Conservation (phyloP, 1,140 invertebrate species). For the Eumaeus atala region DNA sequence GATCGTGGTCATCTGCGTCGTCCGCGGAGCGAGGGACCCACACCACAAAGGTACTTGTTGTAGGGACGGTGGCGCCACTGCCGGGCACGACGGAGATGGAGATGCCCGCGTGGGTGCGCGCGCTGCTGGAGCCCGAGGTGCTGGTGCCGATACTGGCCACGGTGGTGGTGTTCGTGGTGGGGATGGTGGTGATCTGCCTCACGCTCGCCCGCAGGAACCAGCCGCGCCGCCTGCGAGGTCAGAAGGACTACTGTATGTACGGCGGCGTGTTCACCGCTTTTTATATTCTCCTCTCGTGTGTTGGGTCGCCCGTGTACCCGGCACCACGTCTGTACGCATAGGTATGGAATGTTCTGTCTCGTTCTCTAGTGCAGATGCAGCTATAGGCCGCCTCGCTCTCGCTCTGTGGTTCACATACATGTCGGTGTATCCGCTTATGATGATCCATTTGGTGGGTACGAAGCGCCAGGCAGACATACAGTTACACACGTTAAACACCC, state of each 20-base stretch:
- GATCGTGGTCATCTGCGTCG: conserved; percentile 92
- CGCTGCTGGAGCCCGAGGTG: conserved; percentile 90
- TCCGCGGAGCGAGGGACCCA: conserved; percentile 74
- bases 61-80: conserved; percentile 87
- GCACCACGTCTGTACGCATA: no score
- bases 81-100: conserved; percentile 75
- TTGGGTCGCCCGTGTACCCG: no score
- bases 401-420: no score
- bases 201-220: conserved; percentile 85
- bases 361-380: no score
- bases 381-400: no score
- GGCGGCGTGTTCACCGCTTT: conserved; percentile 67
- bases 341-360: no score
- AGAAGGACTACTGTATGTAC: conserved; percentile 81
- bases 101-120: conserved; percentile 86
- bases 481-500: no score
- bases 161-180: conserved; percentile 89
- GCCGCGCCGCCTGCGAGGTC: conserved; percentile 87
- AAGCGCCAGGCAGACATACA: no score
- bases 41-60: conserved; percentile 31
- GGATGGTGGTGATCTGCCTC: conserved; percentile 91
- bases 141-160: conserved; percentile 89
- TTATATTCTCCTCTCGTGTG: conserved; percentile 40
- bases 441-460: no score
- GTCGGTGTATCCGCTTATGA: no score